phyloP scores from a whole-genome alignment of 2,113 vertebrate species.

The mouse (Mus musculus) region GRCm39 chr1:36646001-36646500 shows the following conservation, averaged over 20 bases:
- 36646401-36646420: background rate
- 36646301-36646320: background rate
- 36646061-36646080: background rate
- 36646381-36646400: background rate
- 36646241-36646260: conserved; percentile 66
- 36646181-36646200: conserved; percentile 48
- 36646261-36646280: conserved; percentile 64
- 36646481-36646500: background rate
- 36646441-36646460: background rate
- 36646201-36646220: conserved; percentile 51
- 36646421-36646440: background rate
- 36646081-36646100: background rate
- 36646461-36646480: background rate
- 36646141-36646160: background rate
- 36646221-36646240: conserved; percentile 56
- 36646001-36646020: background rate
- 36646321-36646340: background rate
- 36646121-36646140: conserved; percentile 1
- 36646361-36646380: background rate
- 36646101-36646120: background rate
- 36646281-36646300: conserved; percentile 1
- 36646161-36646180: background rate
- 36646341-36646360: background rate
- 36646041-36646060: background rate
- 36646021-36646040: background rate